phyloP scores from a whole-genome alignment of 1,140 invertebrate species.

The Scaptomyza graminum region DNA sequence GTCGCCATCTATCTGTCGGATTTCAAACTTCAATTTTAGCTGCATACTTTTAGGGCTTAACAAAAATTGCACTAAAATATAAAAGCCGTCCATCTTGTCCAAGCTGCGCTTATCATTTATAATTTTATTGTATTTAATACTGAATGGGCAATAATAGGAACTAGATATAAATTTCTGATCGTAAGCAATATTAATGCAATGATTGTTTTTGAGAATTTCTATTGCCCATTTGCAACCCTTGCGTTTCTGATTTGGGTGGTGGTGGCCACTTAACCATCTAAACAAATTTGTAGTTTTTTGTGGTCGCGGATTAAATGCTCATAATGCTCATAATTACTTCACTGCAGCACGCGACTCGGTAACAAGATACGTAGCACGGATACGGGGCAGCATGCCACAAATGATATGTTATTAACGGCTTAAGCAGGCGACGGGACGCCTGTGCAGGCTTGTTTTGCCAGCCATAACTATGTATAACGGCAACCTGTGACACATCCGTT shows the following conservation, averaged over 20 bases:
- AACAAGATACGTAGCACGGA: constrained; percentile 58
- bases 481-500: constrained; percentile 67
- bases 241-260: neutral
- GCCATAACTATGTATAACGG: constrained; percentile 34
- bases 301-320: constrained; percentile 68
- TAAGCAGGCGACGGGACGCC: constrained; percentile 39
- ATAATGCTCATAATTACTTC: constrained; percentile 72
- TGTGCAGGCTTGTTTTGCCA: constrained; percentile 20
- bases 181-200: neutral
- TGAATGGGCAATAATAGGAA: too few relatives aligned
- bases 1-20: too few relatives aligned
- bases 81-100: too few relatives aligned
- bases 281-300: constrained; percentile 74
- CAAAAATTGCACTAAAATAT: too few relatives aligned
- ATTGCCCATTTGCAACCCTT: constrained; percentile 21
- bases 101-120: too few relatives aligned
- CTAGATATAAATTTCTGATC: too few relatives aligned
- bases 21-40: too few relatives aligned
- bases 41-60: too few relatives aligned
- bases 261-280: constrained; percentile 63
- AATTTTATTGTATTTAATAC: too few relatives aligned
- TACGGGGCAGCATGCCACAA: constrained; percentile 52
- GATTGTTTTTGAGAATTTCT: neutral
- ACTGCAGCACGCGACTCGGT: constrained; percentile 61
- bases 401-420: constrained; percentile 78